These are phyloP conservation scores for Achroia grisella DNA, from an alignment of 1,140 invertebrate genomes.

Conservation along the genomic window DNA sequence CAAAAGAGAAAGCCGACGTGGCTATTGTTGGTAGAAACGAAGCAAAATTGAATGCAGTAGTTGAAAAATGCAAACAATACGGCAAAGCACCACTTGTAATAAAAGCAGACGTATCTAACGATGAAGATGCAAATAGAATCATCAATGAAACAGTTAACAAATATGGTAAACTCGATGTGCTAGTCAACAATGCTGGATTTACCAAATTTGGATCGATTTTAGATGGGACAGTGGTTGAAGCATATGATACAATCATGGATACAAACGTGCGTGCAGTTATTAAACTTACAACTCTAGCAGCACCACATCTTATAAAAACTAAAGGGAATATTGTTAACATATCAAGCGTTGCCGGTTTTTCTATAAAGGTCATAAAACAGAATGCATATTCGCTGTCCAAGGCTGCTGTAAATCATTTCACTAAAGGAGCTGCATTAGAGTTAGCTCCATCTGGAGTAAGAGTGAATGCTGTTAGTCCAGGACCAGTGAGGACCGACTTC, in stretches of 20 bases:
- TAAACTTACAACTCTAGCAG: slow-evolving; percentile 79
- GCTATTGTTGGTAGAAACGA: slow-evolving; percentile 18
- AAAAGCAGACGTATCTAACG: slow-evolving; percentile 77
- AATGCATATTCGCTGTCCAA: slow-evolving; percentile 82
- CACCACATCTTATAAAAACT: slow-evolving; percentile 82
- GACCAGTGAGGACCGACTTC: slow-evolving; percentile 77
- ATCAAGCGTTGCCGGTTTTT: slow-evolving; percentile 82
- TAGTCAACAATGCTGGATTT: slow-evolving; percentile 84
- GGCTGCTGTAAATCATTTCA: slow-evolving; percentile 83
- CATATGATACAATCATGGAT: slow-evolving; percentile 77
- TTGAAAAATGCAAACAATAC: slow-evolving; percentile 72
- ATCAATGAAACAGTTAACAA: slow-evolving; percentile 73
- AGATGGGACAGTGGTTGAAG: slow-evolving; percentile 78
- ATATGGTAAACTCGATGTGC: slow-evolving; percentile 76
- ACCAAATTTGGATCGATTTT: slow-evolving; percentile 76
- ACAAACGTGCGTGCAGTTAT: slow-evolving; percentile 80
- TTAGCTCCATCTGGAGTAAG: slow-evolving; percentile 77
- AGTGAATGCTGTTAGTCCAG: slow-evolving; percentile 82
- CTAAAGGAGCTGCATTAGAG: slow-evolving; percentile 77
- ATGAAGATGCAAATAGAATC: slow-evolving; percentile 75
- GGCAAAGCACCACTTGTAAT: slow-evolving; percentile 60
- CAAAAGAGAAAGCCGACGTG: slow-evolving; percentile 8
- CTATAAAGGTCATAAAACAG: too few species aligned
- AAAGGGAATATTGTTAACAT: slow-evolving; percentile 89
- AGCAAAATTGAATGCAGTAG: slow-evolving; percentile 75